Percentiles rank a stretch among this genome's conserved stretches.
Conservation (phyloP, 2,797 vertebrate genomes). For the Enteromius unitaeniatus region DNA sequence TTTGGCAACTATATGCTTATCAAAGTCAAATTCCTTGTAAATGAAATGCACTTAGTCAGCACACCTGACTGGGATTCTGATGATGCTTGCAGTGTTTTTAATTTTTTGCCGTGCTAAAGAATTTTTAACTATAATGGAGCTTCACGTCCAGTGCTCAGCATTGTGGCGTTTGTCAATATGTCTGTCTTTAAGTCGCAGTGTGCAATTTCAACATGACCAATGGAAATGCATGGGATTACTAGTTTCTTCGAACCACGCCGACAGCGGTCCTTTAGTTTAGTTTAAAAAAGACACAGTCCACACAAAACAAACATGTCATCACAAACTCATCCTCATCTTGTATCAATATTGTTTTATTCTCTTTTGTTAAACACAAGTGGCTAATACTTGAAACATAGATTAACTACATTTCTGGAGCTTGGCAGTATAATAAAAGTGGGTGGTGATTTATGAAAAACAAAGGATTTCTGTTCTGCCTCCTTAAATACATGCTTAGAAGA, state of each 20-base stretch:
- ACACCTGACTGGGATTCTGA: conserved; percentile 21
- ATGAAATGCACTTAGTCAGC: conserved; percentile 30
- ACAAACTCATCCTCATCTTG: background rate
- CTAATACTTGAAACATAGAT: background rate
- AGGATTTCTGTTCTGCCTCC: background rate
- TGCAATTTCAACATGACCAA: background rate
- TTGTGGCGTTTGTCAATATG: conserved; percentile 17
- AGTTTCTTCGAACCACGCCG: background rate
- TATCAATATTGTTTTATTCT: background rate
- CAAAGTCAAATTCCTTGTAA: conserved; percentile 39
- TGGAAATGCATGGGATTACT: background rate
- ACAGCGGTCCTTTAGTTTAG: background rate
- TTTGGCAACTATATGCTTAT: conserved; percentile 30
- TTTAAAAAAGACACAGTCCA: background rate
- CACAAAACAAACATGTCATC: background rate
- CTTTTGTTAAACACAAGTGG: background rate
- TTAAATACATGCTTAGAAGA: background rate
- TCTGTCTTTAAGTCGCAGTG: conserved; percentile 5
- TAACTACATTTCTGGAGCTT: background rate
- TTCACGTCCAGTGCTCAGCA: conserved; percentile 10
- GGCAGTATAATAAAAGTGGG: background rate
- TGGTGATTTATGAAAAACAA: conserved; percentile 9
- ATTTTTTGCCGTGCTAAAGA: conserved; percentile 33
- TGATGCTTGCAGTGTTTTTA: background rate
- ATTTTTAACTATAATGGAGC: conserved; percentile 22